Base-by-base conservation (phyloP, 2,797 vertebrate species). In the Alosa sapidissima region DNA sequence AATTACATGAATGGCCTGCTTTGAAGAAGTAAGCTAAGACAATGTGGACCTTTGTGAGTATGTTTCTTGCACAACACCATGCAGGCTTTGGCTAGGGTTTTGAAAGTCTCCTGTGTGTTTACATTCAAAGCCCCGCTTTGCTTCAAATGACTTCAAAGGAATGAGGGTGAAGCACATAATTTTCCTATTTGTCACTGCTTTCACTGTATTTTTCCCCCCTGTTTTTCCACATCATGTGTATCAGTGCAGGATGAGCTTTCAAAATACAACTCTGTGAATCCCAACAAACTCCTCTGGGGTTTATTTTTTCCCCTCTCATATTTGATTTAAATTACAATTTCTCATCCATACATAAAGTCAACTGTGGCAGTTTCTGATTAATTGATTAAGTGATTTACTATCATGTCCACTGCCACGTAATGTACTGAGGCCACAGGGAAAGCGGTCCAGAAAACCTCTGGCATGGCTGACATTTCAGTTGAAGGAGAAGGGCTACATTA, bases 331-430 rank as follows among this genome's bases (percentile, higher is more conserved):
- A 8, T 41, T 14, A 41, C 4, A 41, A 41, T 78, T 78, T 21
- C 14, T 47, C 68, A 45, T 19, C 19, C 72, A 21, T 78, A 16
- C 68, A 7, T 65, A 8, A 36, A 68, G 65, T 33, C 68, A 33
- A 19, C 16, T 41, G 13, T 41, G 36, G 33, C 41, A 47, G 72
- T 19, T 85, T 92, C 90, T 94, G 92, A 94, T 92, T 91, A 93
- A 94, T 92, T 92, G 91, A 93, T 93, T 93, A 86, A 87, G 87
- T 91, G 89, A 93, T 93, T 91, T 92, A 91, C 88, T 89, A 11
- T 91, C 86, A 91, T 89, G 91, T 86, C 91, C 89, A 90, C 91
- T 92, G 86, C 90, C 24, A 7, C 88, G 91, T 92, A 93, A 90
- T 84, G 91, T 85, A 0, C 3, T 1, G 41, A 1, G 8, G 81